A percentile compares a stretch with the other conserved stretches of the same genome.
Conservation (phyloP, 2,797 vertebrate species). For the Xiphophorus birchmanni region DNA sequence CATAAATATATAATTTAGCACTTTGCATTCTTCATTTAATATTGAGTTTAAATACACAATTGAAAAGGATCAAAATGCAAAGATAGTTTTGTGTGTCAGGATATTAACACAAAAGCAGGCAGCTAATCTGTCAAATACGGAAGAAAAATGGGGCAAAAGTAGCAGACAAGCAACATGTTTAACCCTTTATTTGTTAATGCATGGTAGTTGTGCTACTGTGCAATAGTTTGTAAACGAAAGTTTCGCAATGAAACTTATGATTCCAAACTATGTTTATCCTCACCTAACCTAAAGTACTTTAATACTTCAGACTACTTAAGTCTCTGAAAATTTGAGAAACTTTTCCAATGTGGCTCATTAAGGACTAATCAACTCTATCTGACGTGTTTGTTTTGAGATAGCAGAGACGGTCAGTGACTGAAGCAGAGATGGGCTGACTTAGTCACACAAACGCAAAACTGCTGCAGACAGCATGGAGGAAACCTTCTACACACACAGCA, state of each 20-base stretch:
- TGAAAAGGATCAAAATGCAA: neutral
- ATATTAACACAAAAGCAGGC: neutral
- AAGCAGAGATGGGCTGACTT: neutral
- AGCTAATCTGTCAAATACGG: neutral
- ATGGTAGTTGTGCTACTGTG: neutral
- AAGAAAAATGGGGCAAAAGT: neutral
- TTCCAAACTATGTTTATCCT: neutral
- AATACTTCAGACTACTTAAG: neutral
- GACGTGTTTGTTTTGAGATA: neutral
- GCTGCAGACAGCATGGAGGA: neutral
- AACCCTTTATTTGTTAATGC: neutral
- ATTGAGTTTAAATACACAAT: neutral
- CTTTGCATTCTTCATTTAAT: neutral
- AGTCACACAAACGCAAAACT: neutral
- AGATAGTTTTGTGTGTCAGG: neutral
- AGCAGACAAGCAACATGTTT: neutral
- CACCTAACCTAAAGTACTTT: neutral
- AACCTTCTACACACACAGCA: neutral
- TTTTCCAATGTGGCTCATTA: neutral
- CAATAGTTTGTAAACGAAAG: too few species aligned
- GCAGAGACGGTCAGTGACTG: neutral
- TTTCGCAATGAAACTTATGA: too few species aligned
- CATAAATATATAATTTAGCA: neutral
- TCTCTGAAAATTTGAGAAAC: neutral
- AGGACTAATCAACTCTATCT: neutral